These are phyloP conservation scores for Deroptyus accipitrinus DNA, from an alignment of 2,113 vertebrate species.

Conservation along the genomic window DNA sequence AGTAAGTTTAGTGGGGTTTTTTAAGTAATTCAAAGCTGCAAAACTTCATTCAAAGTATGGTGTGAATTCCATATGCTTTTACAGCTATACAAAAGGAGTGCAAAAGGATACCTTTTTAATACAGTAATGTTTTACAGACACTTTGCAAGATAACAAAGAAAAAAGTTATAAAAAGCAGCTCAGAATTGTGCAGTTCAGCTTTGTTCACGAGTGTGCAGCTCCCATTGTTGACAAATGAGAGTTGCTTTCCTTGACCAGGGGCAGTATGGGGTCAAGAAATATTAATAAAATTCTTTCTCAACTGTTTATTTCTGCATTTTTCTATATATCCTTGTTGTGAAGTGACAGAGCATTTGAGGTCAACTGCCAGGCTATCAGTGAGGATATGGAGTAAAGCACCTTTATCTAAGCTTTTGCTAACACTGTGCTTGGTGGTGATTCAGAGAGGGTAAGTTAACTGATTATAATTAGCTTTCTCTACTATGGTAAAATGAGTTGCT, in stretches of 20 bases:
- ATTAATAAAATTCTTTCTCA: neutral
- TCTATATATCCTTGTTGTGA: neutral
- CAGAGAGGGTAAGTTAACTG: slow-evolving; percentile 59
- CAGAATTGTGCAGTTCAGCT: neutral
- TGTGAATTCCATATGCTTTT: neutral
- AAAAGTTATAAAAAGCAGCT: neutral
- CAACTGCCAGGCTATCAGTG: neutral
- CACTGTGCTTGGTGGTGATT: neutral
- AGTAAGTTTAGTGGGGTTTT: neutral
- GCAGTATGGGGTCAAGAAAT: neutral
- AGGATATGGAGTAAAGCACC: slow-evolving; percentile 27
- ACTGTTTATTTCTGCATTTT: neutral
- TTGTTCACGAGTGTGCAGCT: neutral
- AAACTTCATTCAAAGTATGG: neutral
- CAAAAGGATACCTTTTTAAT: neutral
- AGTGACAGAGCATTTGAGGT: neutral
- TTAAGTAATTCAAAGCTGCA: neutral
- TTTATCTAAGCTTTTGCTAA: neutral
- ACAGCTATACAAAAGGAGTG: neutral
- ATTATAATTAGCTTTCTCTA: slow-evolving; percentile 46
- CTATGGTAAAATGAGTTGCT: slow-evolving; percentile 64
- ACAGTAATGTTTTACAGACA: neutral
- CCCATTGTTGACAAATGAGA: neutral
- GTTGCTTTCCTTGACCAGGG: neutral
- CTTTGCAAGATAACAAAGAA: neutral